A percentile compares a stretch with the other conserved stretches of the same genome.
These are phyloP conservation scores for Hippocampus guttulatus DNA, from an alignment of 2,113 vertebrate genomes.

Conservation along the genomic window DNA sequence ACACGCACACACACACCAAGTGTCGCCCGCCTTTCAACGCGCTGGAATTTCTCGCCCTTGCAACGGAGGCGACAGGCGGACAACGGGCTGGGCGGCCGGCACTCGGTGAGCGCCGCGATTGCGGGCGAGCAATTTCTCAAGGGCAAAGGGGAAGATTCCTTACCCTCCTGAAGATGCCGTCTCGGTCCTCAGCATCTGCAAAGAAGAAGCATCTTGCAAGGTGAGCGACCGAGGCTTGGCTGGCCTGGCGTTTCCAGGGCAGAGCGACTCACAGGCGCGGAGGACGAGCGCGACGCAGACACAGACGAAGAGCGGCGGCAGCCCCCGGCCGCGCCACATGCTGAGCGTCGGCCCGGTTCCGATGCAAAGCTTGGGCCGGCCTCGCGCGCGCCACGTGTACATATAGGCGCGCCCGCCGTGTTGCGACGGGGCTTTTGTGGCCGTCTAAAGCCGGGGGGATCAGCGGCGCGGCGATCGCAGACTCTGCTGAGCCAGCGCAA, in stretches of 20 bases:
- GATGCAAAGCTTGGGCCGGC: neutral
- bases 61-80: too few species aligned
- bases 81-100: too few species aligned
- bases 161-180: conserved; percentile 51
- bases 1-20: too few species aligned
- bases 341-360: neutral
- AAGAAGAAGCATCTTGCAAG: neutral
- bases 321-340: neutral
- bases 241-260: too few species aligned
- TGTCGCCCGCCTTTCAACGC: too few species aligned
- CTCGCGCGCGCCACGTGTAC: conserved; percentile 10
- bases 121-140: too few species aligned
- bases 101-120: too few species aligned
- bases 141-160: neutral
- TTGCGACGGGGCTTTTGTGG: conserved; percentile 29
- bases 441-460: conserved; percentile 34
- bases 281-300: neutral
- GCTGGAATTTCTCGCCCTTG: too few species aligned
- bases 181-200: conserved; percentile 46
- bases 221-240: accelerated
- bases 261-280: neutral
- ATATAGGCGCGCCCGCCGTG: neutral
- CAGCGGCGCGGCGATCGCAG: conserved; percentile 29
- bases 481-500: conserved; percentile 13
- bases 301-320: neutral